These are phyloP conservation scores for Leptinotarsa juncta DNA, from an alignment of 2,888 invertebrate species.

Conservation along the genomic window DNA sequence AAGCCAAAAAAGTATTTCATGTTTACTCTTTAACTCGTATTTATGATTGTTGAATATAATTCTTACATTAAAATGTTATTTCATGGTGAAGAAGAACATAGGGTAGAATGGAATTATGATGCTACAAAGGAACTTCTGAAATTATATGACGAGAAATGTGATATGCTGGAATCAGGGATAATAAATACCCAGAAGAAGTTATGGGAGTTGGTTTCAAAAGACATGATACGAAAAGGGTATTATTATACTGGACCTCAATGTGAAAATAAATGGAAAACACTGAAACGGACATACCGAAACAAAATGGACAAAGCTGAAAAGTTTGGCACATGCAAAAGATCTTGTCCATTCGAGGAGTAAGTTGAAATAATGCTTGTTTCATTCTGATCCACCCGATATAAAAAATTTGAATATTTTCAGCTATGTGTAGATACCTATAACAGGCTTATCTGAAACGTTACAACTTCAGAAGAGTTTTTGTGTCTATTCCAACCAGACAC, in stretches of 20 bases:
- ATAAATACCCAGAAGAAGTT: slow-evolving; percentile 45
- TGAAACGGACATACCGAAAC: slow-evolving; percentile 40
- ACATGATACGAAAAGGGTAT: slow-evolving; percentile 40
- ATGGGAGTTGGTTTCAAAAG: slow-evolving; percentile 46
- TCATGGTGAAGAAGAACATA: slow-evolving; percentile 36
- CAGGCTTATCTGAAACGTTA: too few relatives aligned
- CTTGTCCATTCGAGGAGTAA: slow-evolving; percentile 46
- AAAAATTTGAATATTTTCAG: too few relatives aligned
- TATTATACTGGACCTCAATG: slow-evolving; percentile 41
- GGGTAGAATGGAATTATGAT: slow-evolving; percentile 44
- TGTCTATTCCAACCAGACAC: too few relatives aligned
- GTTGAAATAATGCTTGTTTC: slow-evolving; percentile 6
- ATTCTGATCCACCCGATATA: not conserved
- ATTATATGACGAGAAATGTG: slow-evolving; percentile 46
- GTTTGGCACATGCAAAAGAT: slow-evolving; percentile 36
- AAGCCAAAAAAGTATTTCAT: too few relatives aligned
- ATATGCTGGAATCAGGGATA: slow-evolving; percentile 46
- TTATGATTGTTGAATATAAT: slow-evolving; percentile 5
- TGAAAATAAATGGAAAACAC: slow-evolving; percentile 47
- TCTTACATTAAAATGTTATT: not conserved
- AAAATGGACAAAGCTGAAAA: slow-evolving; percentile 40
- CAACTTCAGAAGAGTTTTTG: too few relatives aligned
- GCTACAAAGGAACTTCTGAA: slow-evolving; percentile 44
- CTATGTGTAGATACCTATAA: too few relatives aligned
- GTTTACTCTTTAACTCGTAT: too few relatives aligned